Percentiles rank a stretch among this genome's conserved stretches.
phyloP scores from a whole-genome alignment of 1,140 invertebrate genomes.

The Tachypleus tridentatus region DNA sequence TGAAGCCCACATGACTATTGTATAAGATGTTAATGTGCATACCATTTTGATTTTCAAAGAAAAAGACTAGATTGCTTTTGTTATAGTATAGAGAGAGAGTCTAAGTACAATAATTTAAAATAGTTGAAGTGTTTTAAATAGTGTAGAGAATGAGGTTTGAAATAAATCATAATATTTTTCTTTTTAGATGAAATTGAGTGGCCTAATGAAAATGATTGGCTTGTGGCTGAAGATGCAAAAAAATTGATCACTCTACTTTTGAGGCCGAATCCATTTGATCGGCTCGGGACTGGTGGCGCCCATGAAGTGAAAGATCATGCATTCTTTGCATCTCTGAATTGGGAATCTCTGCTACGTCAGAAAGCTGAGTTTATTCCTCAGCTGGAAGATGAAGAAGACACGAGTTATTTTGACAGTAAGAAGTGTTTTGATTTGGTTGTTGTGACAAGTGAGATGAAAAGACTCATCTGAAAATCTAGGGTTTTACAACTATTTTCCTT shows the following conservation, averaged over 20 bases:
- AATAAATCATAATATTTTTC: too few species aligned
- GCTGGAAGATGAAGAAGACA: conserved; percentile 93
- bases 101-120: too few species aligned
- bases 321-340: conserved; percentile 88
- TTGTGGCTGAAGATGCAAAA: conserved; percentile 77
- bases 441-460: too few species aligned
- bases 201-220: conserved; percentile 86
- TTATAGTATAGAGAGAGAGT: too few species aligned
- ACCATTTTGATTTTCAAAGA: too few species aligned
- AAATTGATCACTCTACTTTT: conserved; percentile 82
- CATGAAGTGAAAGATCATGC: conserved; percentile 93
- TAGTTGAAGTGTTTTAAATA: too few species aligned
- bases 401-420: conserved; percentile 96
- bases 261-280: conserved; percentile 82
- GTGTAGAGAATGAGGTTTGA: too few species aligned
- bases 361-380: conserved; percentile 99
- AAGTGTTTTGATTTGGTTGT: too few species aligned
- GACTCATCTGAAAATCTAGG: conserved; percentile 3
- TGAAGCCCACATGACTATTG: too few species aligned
- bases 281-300: conserved; percentile 82
- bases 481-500: too few species aligned
- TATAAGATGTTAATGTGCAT: too few species aligned
- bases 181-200: conserved; percentile 80
- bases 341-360: conserved; percentile 87
- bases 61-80: too few species aligned